Conservation (phyloP, 2,113 vertebrate genomes). For the Phalacrocorax carbo region DNA sequence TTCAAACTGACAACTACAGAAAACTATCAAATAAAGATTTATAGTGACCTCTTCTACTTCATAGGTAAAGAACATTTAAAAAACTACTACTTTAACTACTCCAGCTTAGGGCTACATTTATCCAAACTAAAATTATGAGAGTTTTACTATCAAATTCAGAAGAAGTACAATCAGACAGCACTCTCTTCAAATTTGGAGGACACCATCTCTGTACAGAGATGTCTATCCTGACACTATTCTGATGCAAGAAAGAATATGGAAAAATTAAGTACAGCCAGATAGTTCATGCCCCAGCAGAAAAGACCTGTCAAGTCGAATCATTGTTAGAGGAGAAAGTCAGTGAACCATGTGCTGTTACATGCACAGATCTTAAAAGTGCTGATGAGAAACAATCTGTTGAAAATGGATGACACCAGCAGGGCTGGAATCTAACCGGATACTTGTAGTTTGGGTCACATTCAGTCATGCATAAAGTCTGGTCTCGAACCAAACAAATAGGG, state of each 20-base stretch:
- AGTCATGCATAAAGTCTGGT: not conserved
- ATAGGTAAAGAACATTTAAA: not conserved
- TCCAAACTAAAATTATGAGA: not conserved
- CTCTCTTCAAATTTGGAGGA: not conserved
- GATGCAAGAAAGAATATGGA: not conserved
- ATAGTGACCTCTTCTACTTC: not conserved
- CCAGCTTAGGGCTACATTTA: not conserved
- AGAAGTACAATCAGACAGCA: not conserved
- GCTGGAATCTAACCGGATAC: not conserved
- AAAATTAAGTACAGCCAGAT: slow-evolving; percentile 1
- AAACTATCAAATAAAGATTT: not conserved
- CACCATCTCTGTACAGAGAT: not conserved
- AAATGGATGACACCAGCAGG: not conserved
- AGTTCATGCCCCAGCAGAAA: not conserved
- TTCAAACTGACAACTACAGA: not conserved
- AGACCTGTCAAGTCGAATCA: not conserved
- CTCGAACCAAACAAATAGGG: not conserved
- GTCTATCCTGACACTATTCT: not conserved
- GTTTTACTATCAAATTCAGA: not conserved
- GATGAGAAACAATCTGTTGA: not conserved
- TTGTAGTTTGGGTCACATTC: not conserved
- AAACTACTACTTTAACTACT: not conserved
- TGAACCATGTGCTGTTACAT: not conserved
- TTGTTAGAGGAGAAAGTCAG: not conserved
- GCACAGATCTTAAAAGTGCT: not conserved